Percentiles rank a stretch among this genome's conserved stretches.
phyloP scores from a whole-genome alignment of 2,113 vertebrate species.

The Nestor notabilis region DNA sequence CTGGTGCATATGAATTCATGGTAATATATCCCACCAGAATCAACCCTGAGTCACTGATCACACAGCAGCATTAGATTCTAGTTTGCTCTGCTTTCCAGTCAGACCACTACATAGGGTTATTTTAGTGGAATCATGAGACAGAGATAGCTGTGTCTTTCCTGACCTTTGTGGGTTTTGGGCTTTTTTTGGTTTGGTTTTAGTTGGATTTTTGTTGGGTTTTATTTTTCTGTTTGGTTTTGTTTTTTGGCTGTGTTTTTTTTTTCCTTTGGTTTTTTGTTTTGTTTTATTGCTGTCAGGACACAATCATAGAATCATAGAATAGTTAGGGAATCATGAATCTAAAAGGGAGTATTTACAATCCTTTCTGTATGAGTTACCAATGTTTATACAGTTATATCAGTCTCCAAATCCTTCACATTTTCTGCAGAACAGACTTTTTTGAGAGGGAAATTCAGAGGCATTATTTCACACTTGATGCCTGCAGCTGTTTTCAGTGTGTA shows the following conservation, averaged over 20 bases:
- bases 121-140: background rate
- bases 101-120: accelerated
- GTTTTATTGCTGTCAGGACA: background rate
- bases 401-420: background rate
- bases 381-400: background rate
- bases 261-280: background rate
- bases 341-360: background rate
- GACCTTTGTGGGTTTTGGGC: background rate
- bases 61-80: background rate
- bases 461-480: background rate
- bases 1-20: background rate
- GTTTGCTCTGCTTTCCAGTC: background rate
- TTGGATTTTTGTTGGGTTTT: background rate
- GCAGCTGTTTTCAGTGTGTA: background rate
- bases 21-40: background rate
- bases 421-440: background rate
- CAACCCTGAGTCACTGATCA: background rate
- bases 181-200: background rate
- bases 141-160: background rate
- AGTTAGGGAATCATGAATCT: too few species aligned
- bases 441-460: background rate
- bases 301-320: too few species aligned
- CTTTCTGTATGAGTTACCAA: background rate
- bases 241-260: background rate
- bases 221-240: too few species aligned